Base-by-base conservation (phyloP, 2,888 invertebrate genomes). In the Cantharis rustica region DNA sequence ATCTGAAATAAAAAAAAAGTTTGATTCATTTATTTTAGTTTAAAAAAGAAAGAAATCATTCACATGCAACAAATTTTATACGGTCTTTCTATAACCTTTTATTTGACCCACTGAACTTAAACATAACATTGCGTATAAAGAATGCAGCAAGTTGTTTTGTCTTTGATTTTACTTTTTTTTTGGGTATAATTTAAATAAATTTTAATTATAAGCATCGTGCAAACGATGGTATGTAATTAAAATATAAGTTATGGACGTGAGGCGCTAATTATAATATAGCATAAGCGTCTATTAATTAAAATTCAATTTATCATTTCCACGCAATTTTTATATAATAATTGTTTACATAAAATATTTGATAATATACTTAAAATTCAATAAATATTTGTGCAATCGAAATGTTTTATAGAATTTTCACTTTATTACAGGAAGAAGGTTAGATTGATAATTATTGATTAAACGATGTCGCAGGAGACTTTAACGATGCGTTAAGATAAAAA, bases 1-100 rank as follows among this genome's bases (percentile, higher is more conserved):
- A 95, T 95, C 88, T 88, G 84, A 69, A 86, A 86, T 71, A 80
- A 81, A 82, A 81, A 47, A 47, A 47, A 47, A 47, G 62, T n/a
- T n/a, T n/a, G n/a, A n/a, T n/a, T n/a, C n/a, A n/a, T n/a, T n/a
- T n/a, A n/a, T n/a, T n/a, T n/a, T n/a, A n/a, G n/a, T n/a, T n/a
- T n/a, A n/a, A 47, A 47, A 47, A 47, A 47, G 62, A 64, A 75
- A 75, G 75, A 77, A 77, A 77, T 75, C 77, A 71, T 63, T 66
- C 66, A 72, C 61, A 68, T 71, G 75, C 71, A 71, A 70, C 61
- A 71, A 68, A 68, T 75, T 71, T 62, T 71, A 68, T 66, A 74
- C 71, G 68, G 69, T 73, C 73, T 71, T 76, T 73, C 68, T 69
- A 68, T 73, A 76, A 77, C 77, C 75, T 77, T 77, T 75, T 77